A percentile compares a stretch with the other conserved stretches of the same genome.
Conservation (phyloP, 2,888 invertebrate genomes). For the Podotricha telesiphe region DNA sequence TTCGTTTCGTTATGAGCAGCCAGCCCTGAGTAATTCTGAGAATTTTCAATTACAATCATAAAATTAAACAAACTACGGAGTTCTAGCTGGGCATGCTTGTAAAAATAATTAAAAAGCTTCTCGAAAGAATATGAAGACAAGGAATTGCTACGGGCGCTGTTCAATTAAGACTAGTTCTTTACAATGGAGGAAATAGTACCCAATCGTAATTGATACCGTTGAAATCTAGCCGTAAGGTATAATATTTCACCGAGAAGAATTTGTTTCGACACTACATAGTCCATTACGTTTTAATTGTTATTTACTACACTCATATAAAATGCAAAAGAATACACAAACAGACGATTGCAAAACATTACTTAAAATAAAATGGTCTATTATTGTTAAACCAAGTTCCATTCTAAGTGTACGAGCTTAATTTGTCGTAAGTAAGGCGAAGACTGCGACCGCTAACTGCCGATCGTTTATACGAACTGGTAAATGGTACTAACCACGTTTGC, state of each 20-base stretch:
- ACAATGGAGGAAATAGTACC: conserved; percentile 21
- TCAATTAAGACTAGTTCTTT: conserved; percentile 27
- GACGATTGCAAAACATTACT: too few species aligned
- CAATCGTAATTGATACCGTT: conserved; percentile 22
- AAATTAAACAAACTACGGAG: conserved; percentile 23
- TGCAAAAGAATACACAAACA: not conserved
- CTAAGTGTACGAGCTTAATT: conserved; percentile 23
- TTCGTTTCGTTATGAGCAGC: not conserved
- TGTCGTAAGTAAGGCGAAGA: conserved; percentile 25
- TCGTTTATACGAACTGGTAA: conserved; percentile 9
- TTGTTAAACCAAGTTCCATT: conserved; percentile 27
- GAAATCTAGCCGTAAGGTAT: conserved; percentile 1
- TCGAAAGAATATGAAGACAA: conserved; percentile 23
- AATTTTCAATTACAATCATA: conserved; percentile 31
- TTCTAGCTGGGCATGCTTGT: conserved; percentile 7
- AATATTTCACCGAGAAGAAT: not conserved
- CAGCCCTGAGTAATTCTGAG: conserved; percentile 1
- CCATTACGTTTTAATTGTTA: too few species aligned
- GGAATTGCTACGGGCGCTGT: conserved; percentile 22
- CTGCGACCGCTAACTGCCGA: conserved; percentile 27
- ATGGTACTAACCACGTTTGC: not conserved
- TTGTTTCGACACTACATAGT: not conserved
- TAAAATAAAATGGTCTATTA: too few species aligned
- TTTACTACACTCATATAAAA: too few species aligned
- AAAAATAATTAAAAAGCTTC: conserved; percentile 30